These are phyloP conservation scores for Pseudotriccus pelzelni DNA, from an alignment of 2,797 vertebrate species.

Conservation along the genomic window DNA sequence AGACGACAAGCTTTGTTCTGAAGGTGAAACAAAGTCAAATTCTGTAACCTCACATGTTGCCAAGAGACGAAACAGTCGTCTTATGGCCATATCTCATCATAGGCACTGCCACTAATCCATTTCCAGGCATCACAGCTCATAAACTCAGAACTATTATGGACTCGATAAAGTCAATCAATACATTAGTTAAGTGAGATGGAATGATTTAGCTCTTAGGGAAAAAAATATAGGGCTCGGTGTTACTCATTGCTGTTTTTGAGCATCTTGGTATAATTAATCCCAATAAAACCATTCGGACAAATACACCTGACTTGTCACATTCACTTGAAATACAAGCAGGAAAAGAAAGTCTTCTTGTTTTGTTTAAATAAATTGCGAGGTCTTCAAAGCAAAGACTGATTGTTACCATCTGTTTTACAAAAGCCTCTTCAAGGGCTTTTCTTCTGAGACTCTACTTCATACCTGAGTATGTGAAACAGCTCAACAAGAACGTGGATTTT, in stretches of 20 bases:
- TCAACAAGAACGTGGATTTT: neutral
- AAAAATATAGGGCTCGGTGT: neutral
- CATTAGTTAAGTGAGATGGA: constrained; percentile 60
- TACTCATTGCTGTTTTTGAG: neutral
- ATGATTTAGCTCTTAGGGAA: constrained; percentile 28
- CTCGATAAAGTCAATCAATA: constrained; percentile 44
- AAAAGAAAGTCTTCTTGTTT: neutral
- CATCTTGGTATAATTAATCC: neutral
- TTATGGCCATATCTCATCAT: neutral
- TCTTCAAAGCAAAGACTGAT: neutral
- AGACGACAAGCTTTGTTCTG: neutral
- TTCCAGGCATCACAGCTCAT: constrained; percentile 56
- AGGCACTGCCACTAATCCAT: constrained; percentile 37
- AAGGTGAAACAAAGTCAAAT: constrained; percentile 38
- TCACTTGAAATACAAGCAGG: neutral
- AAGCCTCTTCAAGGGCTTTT: neutral
- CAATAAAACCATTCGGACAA: neutral
- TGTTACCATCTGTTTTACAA: neutral
- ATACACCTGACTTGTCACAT: neutral
- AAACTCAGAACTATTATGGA: constrained; percentile 52
- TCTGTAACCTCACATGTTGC: neutral
- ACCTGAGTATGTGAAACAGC: neutral
- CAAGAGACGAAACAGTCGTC: neutral
- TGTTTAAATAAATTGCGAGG: neutral
- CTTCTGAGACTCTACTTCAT: neutral